Base-by-base conservation (phyloP, 64 coral and sea anemone genomes). In the Exaiptasia diaphana region DNA sequence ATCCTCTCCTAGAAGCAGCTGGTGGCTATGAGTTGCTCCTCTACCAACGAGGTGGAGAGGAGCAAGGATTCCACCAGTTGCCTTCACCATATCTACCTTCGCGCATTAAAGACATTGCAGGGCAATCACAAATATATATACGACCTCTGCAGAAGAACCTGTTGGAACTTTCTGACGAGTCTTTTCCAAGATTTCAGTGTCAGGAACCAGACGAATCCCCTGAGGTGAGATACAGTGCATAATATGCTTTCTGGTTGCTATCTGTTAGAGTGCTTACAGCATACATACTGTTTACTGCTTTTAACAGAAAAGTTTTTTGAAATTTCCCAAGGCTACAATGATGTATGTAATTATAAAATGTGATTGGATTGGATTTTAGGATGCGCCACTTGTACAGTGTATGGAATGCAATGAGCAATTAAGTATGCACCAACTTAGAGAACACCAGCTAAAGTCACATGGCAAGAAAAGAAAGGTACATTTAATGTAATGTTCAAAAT, bases 1-100 rank as follows among this genome's bases (percentile, higher is more conserved):
- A 73, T 81, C 86, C 86, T 44, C 68, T 54, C n/a, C 76, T 89
- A 21, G 27, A 36, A 18, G 20, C 22, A 29, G 75, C 76, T 73
- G 86, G 86, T 52, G 86, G 86, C 26, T 89, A 89, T 80, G 86
- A 89, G 53, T 55, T 89, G 49, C 53, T 89, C 28, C 63, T 89
- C 23, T 89, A 81, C 42, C 86, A 89, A 70, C 80, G 86, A 64
- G 86, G 86, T 31, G 76, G 86, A 20, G 67, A 73, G 73, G 75
- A 89, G 65, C 67, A 81, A 54, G 86, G 86, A 15, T 89, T 89
- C 55, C 76, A 81, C 54, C 67, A 71, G 2, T 25, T 89, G 17
- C 76, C 86, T 41, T 32, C 48, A 20, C 77, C 86, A 45, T 68
- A 89, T 80, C 53, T 77, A 50, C 76, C 86, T 46, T 80, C 86